Percentiles rank a stretch among this genome's conserved stretches.
phyloP scores from a whole-genome alignment of 2,797 vertebrate species.

The Anniella stebbinsi region DNA sequence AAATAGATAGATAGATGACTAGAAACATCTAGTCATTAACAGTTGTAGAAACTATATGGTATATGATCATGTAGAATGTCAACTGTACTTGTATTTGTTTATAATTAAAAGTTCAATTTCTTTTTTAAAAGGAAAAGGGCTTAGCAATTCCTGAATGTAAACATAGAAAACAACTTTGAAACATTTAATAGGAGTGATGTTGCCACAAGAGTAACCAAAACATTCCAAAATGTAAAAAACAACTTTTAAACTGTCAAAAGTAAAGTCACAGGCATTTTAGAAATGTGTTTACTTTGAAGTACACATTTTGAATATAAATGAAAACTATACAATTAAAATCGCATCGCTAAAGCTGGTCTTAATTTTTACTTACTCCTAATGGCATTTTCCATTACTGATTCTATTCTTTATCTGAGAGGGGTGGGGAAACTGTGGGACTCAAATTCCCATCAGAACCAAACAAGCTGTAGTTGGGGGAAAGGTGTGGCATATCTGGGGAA shows the following conservation, averaged over 20 bases:
- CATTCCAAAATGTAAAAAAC: conserved; percentile 14
- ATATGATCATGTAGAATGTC: not conserved
- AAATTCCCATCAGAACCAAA: too few relatives aligned
- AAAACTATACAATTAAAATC: not conserved
- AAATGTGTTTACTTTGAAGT: conserved; percentile 17
- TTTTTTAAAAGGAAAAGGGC: not conserved
- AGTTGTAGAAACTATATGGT: not conserved
- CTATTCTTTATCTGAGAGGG: not conserved
- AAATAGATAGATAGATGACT: not conserved
- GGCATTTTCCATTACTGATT: not conserved
- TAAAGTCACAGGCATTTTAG: conserved; percentile 10
- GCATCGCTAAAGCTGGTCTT: not conserved
- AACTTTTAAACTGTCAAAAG: conserved; percentile 17
- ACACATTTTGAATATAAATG: conserved; percentile 18
- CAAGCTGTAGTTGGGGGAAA: too few relatives aligned
- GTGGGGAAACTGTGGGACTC: not conserved
- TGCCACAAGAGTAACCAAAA: not conserved
- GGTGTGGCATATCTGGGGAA: too few relatives aligned
- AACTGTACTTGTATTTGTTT: not conserved
- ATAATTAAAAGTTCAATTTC: not conserved
- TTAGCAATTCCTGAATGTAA: conserved; percentile 1
- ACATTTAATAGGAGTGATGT: not conserved
- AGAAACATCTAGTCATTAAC: not conserved
- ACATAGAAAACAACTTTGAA: conserved; percentile 12
- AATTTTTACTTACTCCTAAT: not conserved